Percentiles rank a stretch among this genome's conserved stretches.
These are phyloP conservation scores for Conger conger DNA, from an alignment of 2,113 vertebrate genomes.

Conservation along the genomic window DNA sequence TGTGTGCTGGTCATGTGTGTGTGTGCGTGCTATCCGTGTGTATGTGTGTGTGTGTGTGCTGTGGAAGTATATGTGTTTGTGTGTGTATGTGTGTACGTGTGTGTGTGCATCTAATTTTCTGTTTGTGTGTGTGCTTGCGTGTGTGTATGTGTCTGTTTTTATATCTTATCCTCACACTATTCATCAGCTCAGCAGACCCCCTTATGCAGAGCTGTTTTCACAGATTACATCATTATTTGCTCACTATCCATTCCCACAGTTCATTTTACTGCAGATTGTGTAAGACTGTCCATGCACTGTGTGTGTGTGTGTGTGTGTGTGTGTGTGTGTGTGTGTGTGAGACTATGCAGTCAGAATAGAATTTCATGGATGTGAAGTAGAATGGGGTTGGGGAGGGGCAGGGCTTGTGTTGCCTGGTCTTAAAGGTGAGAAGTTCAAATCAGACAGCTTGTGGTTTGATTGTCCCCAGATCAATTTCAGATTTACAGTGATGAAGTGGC, in stretches of 20 bases:
- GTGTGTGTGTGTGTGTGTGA: background rate
- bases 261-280: too few species aligned
- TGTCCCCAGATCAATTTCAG: conserved; percentile 45
- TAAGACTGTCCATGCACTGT: too few species aligned
- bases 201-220: too few species aligned
- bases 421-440: conserved; percentile 48
- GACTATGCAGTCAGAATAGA: background rate
- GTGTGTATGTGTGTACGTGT: too few species aligned
- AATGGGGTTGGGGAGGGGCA: background rate
- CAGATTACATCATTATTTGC: too few species aligned
- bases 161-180: too few species aligned
- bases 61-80: conserved; percentile 13
- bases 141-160: conserved; percentile 4
- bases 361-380: conserved; percentile 1
- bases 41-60: conserved; percentile 10
- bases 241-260: too few species aligned
- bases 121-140: conserved; percentile 13
- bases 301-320: conserved; percentile 18
- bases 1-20: too few species aligned
- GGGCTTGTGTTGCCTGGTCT: conserved; percentile 13
- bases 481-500: conserved; percentile 44
- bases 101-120: background rate
- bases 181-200: too few species aligned
- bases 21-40: background rate
- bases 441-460: conserved; percentile 40